Percentiles rank a stretch among this genome's conserved stretches.
Conservation (phyloP, 2,888 invertebrate genomes). For the Flexamia atlantica region DNA sequence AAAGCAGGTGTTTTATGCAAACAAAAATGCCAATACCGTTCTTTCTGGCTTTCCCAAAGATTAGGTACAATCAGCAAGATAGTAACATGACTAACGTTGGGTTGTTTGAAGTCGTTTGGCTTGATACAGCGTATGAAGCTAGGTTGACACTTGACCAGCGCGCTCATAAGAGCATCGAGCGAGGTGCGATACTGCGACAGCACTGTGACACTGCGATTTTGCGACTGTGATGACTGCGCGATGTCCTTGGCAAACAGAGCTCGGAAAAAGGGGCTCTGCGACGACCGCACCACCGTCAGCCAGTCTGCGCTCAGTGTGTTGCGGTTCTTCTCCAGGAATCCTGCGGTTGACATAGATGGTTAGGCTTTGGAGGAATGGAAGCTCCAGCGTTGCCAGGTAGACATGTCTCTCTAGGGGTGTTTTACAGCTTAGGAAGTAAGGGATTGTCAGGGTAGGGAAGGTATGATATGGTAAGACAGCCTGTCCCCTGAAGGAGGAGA, state of each 20-base stretch:
- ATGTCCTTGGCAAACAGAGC: conserved; percentile 72
- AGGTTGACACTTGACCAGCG: conserved; percentile 94
- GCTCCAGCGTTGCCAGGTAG: too few species aligned
- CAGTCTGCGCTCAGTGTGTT: conserved; percentile 93
- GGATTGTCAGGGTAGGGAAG: too few species aligned
- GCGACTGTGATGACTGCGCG: conserved; percentile 73
- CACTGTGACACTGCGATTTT: conserved; percentile 88
- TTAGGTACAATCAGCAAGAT: too few species aligned
- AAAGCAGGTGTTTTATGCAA: too few species aligned
- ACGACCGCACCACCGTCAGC: conserved; percentile 88
- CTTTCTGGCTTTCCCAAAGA: too few species aligned
- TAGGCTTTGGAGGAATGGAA: too few species aligned
- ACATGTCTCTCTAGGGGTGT: too few species aligned
- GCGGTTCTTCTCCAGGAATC: conserved; percentile 96
- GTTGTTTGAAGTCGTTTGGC: conserved; percentile 90
- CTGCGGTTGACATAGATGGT: too few species aligned
- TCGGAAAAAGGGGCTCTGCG: conserved; percentile 81
- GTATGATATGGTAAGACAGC: too few species aligned
- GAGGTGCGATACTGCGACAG: conserved; percentile 95
- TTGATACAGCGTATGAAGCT: conserved; percentile 96
- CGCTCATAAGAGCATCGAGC: conserved; percentile 90
- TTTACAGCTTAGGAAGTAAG: too few species aligned
- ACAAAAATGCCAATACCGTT: too few species aligned
- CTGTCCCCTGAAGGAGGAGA: too few species aligned
- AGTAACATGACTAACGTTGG: conserved; percentile 76